Evolutionary conservation across 2,888 invertebrate genomes (phyloP).

Genomic region (Diabrotica balteata): DNA sequence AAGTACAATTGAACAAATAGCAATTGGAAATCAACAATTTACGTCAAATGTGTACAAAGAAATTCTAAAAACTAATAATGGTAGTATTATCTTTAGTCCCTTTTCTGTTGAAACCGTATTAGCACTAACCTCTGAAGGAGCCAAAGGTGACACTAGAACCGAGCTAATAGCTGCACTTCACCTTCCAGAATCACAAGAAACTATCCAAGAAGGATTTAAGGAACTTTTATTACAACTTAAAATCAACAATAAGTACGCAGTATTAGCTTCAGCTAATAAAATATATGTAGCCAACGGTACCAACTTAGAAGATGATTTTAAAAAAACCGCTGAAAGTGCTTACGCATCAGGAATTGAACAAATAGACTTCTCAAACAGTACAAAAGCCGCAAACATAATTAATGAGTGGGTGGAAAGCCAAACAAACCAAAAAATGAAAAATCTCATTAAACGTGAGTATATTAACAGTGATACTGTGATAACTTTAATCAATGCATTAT

Average conservation of each 20-base stretch:
- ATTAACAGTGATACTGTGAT: slow-evolving; percentile 45
- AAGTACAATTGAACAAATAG: too few species aligned
- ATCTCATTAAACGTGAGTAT: slow-evolving; percentile 43
- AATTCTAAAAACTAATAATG: slow-evolving; percentile 27
- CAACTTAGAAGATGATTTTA: slow-evolving; percentile 63
- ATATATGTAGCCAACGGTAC: slow-evolving; percentile 68
- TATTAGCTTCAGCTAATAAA: slow-evolving; percentile 57
- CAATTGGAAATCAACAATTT: slow-evolving; percentile 43
- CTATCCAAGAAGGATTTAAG: slow-evolving; percentile 31
- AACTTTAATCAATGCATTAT: slow-evolving; percentile 54
- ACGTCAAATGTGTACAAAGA: slow-evolving; percentile 61
- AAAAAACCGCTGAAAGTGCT: slow-evolving; percentile 65
- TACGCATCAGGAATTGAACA: slow-evolving; percentile 69
- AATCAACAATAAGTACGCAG: slow-evolving; percentile 35
- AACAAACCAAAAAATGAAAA: slow-evolving; percentile 53
- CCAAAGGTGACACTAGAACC: slow-evolving; percentile 47
- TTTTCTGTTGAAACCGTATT: slow-evolving; percentile 51
- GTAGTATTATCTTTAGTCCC: slow-evolving; percentile 52
- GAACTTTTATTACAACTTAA: slow-evolving; percentile 39
- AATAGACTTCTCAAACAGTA: slow-evolving; percentile 45
- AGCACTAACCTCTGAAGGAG: slow-evolving; percentile 49
- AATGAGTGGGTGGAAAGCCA: slow-evolving; percentile 55
- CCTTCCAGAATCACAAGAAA: slow-evolving; percentile 37
- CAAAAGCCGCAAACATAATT: slow-evolving; percentile 46
- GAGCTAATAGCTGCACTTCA: slow-evolving; percentile 43